A percentile compares a stretch with the other conserved stretches of the same genome.
Conservation (phyloP, 2,113 vertebrate genomes). For the Pungitius pungitius region DNA sequence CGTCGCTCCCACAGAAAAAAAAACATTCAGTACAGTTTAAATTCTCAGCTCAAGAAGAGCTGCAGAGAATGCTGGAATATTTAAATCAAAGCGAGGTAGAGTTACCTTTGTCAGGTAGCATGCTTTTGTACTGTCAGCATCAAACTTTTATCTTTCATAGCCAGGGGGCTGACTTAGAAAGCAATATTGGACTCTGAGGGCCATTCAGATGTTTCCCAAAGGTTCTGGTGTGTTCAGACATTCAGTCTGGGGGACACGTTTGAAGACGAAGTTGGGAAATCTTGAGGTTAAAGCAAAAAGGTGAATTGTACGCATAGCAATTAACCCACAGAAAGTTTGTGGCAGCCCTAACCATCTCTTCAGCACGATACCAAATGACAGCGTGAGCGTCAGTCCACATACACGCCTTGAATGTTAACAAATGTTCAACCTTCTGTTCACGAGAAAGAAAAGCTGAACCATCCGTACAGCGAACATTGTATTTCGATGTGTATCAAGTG, state of each 20-base stretch:
- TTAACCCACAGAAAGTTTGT: conserved; percentile 7
- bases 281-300: not conserved
- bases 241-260: conserved; percentile 7
- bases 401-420: not conserved
- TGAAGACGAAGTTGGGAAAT: not conserved
- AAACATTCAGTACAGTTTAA: conserved; percentile 19
- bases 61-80: conserved; percentile 39
- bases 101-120: conserved; percentile 36
- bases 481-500: not conserved
- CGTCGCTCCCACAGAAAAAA: conserved; percentile 11
- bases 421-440: no score
- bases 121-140: conserved; percentile 45
- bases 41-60: not conserved
- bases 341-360: not conserved
- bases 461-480: not conserved
- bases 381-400: not conserved
- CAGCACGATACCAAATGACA: not conserved
- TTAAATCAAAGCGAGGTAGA: conserved; percentile 46
- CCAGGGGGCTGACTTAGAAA: conserved; percentile 49
- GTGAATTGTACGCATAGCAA: not conserved
- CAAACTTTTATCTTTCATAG: conserved; percentile 41
- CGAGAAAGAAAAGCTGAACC: not conserved
- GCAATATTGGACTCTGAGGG: conserved; percentile 37
- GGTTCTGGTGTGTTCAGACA: conserved; percentile 8
- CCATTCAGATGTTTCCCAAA: conserved; percentile 30